phyloP scores from a whole-genome alignment of 2,113 vertebrate genomes.

The Saguinus midas region DNA sequence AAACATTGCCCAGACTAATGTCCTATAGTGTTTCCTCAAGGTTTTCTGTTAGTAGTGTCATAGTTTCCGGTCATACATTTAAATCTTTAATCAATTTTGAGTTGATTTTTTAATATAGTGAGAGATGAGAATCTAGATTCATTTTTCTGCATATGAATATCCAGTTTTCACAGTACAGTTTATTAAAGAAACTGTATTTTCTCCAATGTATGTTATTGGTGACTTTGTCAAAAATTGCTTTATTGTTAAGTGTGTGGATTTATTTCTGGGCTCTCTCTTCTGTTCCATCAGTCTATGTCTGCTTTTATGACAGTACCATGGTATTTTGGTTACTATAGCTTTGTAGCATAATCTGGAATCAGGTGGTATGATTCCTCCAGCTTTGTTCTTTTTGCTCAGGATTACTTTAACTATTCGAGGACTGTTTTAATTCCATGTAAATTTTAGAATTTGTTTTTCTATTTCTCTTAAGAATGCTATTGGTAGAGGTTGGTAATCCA shows the following conservation, averaged over 20 bases:
- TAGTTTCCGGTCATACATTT: neutral
- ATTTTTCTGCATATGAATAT: neutral
- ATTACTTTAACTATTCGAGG: neutral
- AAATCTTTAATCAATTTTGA: neutral
- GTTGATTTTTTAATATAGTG: neutral
- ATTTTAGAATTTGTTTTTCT: neutral
- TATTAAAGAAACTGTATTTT: neutral
- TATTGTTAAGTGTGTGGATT: neutral
- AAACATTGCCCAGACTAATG: neutral
- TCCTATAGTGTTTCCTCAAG: neutral
- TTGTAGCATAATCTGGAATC: neutral
- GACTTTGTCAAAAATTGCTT: neutral
- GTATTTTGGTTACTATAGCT: neutral
- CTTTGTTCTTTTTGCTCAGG: neutral
- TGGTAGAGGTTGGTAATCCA: neutral
- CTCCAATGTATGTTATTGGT: neutral
- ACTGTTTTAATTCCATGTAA: neutral
- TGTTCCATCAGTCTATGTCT: neutral
- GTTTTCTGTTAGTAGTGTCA: neutral
- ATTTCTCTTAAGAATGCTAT: neutral
- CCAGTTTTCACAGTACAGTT: neutral
- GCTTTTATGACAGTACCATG: neutral
- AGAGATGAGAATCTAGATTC: neutral
- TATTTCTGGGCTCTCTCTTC: neutral
- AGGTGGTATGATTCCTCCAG: neutral